Conservation (phyloP, 2,113 vertebrate genomes). For the Cinclus mexicanus region DNA sequence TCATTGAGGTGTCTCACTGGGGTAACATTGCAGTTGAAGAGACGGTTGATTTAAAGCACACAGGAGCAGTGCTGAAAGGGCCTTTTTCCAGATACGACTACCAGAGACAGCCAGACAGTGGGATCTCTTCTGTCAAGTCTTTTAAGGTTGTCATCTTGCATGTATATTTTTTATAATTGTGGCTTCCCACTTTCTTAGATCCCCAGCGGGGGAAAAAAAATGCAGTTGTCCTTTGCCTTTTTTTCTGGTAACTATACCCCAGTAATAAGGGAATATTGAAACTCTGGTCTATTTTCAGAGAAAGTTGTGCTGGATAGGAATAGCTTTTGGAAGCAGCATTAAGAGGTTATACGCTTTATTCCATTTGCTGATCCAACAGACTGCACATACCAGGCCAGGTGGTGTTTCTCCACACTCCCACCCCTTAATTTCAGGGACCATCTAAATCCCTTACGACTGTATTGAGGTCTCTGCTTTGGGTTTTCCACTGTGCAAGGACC, state of each 20-base stretch:
- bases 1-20: slow-evolving; percentile 98
- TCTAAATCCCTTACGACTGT: background rate
- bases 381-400: rapidly evolving
- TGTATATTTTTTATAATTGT: background rate
- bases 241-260: background rate
- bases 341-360: background rate
- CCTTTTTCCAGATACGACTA: slow-evolving; percentile 98
- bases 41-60: slow-evolving; percentile 93
- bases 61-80: slow-evolving; percentile 91
- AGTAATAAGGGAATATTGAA: background rate
- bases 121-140: slow-evolving; percentile 97
- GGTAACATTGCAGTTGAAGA: slow-evolving; percentile 98
- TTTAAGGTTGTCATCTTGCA: slow-evolving; percentile 83
- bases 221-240: background rate
- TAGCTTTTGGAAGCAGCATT: background rate
- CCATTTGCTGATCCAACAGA: background rate
- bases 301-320: background rate
- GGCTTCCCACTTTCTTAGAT: background rate
- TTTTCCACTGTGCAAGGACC: background rate
- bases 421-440: background rate
- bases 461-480: background rate
- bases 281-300: background rate
- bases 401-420: background rate
- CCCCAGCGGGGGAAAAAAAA: background rate
- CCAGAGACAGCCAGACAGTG: slow-evolving; percentile 96